phyloP scores from a whole-genome alignment of 2,797 vertebrate species.

The Hozukius guyotensis region DNA sequence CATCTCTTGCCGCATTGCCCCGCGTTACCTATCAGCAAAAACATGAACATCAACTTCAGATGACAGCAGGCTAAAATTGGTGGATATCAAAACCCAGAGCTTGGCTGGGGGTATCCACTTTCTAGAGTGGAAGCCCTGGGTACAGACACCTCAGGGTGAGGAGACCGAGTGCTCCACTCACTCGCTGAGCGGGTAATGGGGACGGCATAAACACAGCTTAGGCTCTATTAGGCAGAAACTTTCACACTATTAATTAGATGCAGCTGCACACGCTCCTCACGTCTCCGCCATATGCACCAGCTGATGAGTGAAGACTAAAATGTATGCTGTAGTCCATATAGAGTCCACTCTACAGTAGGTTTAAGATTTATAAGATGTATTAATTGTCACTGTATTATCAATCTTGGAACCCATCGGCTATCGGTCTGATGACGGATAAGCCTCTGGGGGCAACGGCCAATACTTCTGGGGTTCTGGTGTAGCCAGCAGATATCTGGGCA shows the following conservation, averaged over 20 bases:
- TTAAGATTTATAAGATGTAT: neutral
- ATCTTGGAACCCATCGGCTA: neutral
- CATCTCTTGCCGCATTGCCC: conserved; percentile 61
- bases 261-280: conserved; percentile 39
- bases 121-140: conserved; percentile 74
- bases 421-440: neutral
- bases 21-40: conserved; percentile 76
- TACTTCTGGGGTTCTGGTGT: too few relatives aligned
- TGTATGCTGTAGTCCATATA: neutral
- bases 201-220: conserved; percentile 55
- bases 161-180: conserved; percentile 19
- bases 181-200: conserved; percentile 32
- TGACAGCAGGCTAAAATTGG: conserved; percentile 83
- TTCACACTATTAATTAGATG: conserved; percentile 69
- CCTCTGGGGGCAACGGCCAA: neutral
- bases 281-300: conserved; percentile 10
- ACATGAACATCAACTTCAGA: conserved; percentile 80
- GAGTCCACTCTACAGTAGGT: neutral
- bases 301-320: conserved; percentile 17
- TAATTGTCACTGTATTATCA: conserved; percentile 5
- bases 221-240: conserved; percentile 35
- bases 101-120: conserved; percentile 65
- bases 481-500: too few relatives aligned
- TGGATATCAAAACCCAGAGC: conserved; percentile 75
- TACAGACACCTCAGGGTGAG: conserved; percentile 58